Conservation (phyloP, 2,797 vertebrate species). For the Clarias pachynema region DNA sequence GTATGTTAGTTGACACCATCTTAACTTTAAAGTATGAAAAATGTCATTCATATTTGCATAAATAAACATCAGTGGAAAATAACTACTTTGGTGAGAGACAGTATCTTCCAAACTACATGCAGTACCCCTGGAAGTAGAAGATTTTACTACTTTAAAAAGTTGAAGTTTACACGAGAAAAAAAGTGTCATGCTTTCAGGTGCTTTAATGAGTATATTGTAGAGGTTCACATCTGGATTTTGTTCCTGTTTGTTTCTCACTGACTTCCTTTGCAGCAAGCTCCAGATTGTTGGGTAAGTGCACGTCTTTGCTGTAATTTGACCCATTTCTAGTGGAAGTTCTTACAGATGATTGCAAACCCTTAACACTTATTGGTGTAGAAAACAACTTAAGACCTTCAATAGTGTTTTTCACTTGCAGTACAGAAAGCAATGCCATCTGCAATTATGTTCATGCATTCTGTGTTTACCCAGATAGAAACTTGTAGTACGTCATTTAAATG, state of each 20-base stretch:
- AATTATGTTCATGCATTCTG: neutral
- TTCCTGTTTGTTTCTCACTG: neutral
- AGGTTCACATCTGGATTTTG: constrained; percentile 13
- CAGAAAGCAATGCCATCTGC: neutral
- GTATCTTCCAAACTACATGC: neutral
- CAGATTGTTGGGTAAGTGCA: neutral
- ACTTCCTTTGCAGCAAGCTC: constrained; percentile 25
- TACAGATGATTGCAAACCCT: constrained; percentile 4
- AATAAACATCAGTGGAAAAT: neutral
- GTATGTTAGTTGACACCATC: neutral
- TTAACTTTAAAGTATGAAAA: neutral
- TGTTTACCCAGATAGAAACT: neutral
- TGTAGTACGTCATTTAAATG: neutral
- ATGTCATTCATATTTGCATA: neutral
- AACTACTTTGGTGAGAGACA: neutral
- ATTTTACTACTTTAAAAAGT: neutral
- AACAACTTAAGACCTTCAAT: constrained; percentile 1
- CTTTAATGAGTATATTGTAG: neutral
- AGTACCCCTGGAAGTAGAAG: neutral
- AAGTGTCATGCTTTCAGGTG: neutral
- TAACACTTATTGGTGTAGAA: neutral
- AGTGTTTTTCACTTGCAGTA: neutral
- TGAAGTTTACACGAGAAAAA: neutral
- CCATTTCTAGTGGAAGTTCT: neutral
- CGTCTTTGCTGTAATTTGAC: constrained; percentile 6